Base-by-base conservation (phyloP, 2,797 vertebrate genomes). In the Cottoperca gobio region DNA sequence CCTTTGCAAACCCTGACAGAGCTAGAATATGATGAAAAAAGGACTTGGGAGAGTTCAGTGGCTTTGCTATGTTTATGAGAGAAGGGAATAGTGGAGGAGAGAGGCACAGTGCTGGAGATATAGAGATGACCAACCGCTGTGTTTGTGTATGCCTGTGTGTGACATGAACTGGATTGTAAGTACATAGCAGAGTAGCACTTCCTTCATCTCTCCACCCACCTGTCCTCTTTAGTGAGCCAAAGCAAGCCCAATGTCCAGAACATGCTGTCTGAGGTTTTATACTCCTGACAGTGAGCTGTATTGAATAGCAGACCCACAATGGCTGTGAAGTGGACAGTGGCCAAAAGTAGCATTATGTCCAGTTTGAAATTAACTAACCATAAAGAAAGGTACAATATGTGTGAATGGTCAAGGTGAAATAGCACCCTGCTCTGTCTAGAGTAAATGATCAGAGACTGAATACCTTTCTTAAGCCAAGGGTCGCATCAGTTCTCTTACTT, bases 1-100 rank as follows among this genome's bases (percentile, higher is more conserved):
- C 90, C 90, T 93, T 91, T 89, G 84, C 86, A 86, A n/a, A 89
- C 85, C 69, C 79, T 73, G 86, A 86, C 88, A 84, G 81, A 71
- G 86, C 69, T 75, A 84, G 82, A 88, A 92, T 81, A 89, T 88
- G 87, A 87, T 89, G 85, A 90, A 86, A 94, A 85, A 80, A 24
- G 78, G 81, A 82, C 81, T 76, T 61, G 71, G 75, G 67, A 66
- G 65, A 83, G 79, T 88, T 85, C 79, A 89, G 79, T 82, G 79
- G 86, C 75, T 87, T 83, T 86, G 79, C 76, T 70, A 50, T 83
- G 83, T 79, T 81, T 79, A 76, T 76, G 52, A 87, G 79, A 76
- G 60, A 65, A 49, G 61, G 45, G 61, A 65, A 45, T 33, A 46
- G 74, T 48, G n/a, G 46, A 76, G 57, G 8, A 85, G 48, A 70